phyloP scores from a whole-genome alignment of 2,113 vertebrate genomes.

The Bos indicus region DNA sequence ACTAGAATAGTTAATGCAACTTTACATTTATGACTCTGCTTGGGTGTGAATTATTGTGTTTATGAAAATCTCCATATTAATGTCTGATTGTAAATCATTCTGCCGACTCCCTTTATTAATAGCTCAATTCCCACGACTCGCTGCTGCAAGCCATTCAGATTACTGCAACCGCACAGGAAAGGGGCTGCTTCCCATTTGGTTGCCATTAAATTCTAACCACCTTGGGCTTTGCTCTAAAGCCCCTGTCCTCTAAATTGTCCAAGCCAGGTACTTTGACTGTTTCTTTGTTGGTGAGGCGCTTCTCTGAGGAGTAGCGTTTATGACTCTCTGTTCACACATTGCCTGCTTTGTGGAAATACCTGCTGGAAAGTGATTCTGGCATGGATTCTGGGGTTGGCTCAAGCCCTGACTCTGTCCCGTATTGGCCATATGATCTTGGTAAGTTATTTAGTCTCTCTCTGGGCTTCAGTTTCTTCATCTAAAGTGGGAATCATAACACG shows the following conservation, averaged over 20 bases:
- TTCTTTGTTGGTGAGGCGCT: constrained; percentile 35
- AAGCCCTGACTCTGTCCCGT: background rate
- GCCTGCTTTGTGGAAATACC: background rate
- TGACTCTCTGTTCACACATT: background rate
- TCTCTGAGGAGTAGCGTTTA: constrained; percentile 6
- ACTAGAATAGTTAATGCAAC: constrained; percentile 45
- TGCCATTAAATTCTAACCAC: constrained; percentile 36
- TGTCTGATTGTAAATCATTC: constrained; percentile 71
- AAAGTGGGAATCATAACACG: background rate
- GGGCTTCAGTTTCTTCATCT: background rate
- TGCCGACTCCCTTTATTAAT: background rate
- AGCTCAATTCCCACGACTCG: constrained; percentile 51
- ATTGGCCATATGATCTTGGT: background rate
- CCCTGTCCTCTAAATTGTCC: constrained; percentile 33
- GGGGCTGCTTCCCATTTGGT: constrained; percentile 63
- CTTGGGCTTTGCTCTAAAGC: constrained; percentile 40
- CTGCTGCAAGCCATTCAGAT: constrained; percentile 46
- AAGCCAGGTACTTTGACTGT: constrained; percentile 42
- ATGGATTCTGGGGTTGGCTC: background rate
- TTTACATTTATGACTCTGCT: constrained; percentile 66
- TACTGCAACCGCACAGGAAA: background rate
- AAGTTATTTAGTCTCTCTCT: background rate
- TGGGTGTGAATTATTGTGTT: constrained; percentile 66
- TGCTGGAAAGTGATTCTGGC: background rate
- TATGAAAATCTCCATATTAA: constrained; percentile 49